Conservation (phyloP, 2,888 invertebrate genomes). For the Anorthoa munda region DNA sequence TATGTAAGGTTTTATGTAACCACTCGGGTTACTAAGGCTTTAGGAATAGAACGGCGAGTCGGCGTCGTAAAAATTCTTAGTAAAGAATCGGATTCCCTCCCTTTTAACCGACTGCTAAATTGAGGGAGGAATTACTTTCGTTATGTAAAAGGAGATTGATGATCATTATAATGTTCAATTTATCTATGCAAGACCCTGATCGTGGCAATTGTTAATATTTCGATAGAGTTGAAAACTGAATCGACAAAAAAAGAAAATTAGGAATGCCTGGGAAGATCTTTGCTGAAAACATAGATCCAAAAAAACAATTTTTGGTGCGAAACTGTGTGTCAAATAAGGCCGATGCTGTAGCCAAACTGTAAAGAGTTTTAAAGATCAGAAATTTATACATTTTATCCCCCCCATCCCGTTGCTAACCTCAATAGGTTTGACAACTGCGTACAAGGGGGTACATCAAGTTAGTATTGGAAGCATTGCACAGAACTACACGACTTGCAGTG, state of each 20-base stretch:
- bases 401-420: conserved; percentile 80
- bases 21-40: conserved; percentile 12
- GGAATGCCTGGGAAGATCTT: too few relatives aligned
- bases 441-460: conserved; percentile 76
- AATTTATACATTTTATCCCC: conserved; percentile 65
- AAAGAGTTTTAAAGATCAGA: too few relatives aligned
- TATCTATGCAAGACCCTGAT: too few relatives aligned
- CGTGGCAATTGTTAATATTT: too few relatives aligned
- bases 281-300: too few relatives aligned
- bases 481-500: conserved; percentile 68
- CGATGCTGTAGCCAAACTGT: too few relatives aligned
- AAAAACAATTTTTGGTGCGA: too few relatives aligned
- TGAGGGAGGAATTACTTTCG: background rate
- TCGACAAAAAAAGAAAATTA: too few relatives aligned
- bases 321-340: too few relatives aligned
- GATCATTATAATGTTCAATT: too few relatives aligned
- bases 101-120: background rate
- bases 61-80: background rate
- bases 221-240: too few relatives aligned
- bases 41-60: background rate
- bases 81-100: background rate
- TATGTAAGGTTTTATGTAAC: conserved; percentile 32
- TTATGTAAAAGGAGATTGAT: too few relatives aligned
- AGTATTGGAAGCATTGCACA: conserved; percentile 81
- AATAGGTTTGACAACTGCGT: conserved; percentile 80